Percentiles rank a stretch among this genome's conserved stretches.
These are phyloP conservation scores for Pristiophorus japonicus DNA, from an alignment of 2,113 vertebrate species.

Conservation along the genomic window DNA sequence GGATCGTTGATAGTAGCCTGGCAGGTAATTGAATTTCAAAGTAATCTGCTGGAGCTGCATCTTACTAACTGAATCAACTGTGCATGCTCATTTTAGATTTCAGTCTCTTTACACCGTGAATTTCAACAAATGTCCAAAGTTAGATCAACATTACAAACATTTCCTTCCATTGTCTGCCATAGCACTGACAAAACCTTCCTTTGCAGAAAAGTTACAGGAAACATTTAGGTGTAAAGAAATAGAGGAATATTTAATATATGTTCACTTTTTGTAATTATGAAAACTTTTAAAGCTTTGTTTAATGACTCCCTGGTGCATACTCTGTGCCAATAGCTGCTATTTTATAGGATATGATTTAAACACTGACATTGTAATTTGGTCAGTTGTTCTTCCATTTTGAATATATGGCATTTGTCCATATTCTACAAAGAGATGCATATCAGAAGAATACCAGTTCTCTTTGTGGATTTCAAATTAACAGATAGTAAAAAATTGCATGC, in stretches of 20 bases:
- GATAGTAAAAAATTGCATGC: neutral
- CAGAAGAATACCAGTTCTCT: neutral
- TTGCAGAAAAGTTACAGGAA: neutral
- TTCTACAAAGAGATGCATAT: neutral
- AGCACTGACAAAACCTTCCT: neutral
- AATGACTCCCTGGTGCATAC: neutral
- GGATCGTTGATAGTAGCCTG: neutral
- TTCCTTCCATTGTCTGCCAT: neutral
- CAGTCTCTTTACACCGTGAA: neutral
- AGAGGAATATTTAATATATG: neutral
- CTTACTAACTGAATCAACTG: slow-evolving; percentile 10
- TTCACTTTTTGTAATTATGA: neutral
- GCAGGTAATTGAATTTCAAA: slow-evolving; percentile 20
- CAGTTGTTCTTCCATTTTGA: neutral
- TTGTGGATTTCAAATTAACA: neutral
- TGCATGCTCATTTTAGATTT: slow-evolving; percentile 12
- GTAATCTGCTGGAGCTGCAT: neutral
- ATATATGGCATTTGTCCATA: neutral
- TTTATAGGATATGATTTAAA: neutral
- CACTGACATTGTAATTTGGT: neutral
- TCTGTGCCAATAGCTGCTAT: neutral
- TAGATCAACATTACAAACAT: neutral
- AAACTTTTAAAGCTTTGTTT: neutral
- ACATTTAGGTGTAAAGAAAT: neutral
- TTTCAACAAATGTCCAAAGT: neutral